These are phyloP conservation scores for Lacanobia wlatinum DNA, from an alignment of 2,888 invertebrate species.

Conservation along the genomic window DNA sequence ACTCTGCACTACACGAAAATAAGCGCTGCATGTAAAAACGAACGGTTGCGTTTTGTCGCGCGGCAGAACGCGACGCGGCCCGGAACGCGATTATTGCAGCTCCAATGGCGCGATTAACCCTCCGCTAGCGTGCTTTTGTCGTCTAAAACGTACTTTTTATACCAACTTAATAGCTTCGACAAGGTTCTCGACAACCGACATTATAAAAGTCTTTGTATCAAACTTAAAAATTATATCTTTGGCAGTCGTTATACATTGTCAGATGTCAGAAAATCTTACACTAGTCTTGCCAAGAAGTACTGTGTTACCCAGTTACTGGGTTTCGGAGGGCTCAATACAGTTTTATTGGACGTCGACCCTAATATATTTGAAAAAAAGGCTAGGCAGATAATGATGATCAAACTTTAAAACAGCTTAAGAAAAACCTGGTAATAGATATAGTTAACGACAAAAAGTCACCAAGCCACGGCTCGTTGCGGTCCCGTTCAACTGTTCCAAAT, in stretches of 20 bases:
- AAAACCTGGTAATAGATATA: slow-evolving; percentile 52
- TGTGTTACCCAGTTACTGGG: no score
- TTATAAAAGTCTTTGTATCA: slow-evolving; percentile 52
- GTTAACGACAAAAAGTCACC: slow-evolving; percentile 52
- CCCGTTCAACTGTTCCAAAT: slow-evolving; percentile 75
- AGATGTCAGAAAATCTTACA: no score
- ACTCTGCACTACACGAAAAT: slow-evolving; percentile 78
- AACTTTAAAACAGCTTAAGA: slow-evolving; percentile 30
- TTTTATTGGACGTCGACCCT: no score
- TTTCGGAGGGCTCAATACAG: no score
- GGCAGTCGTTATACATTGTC: no score
- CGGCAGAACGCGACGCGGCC: slow-evolving; percentile 62
- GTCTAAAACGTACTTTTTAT: slow-evolving; percentile 71
- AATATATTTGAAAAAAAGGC: no score
- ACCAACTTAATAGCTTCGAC: slow-evolving; percentile 62
- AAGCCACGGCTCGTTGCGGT: slow-evolving; percentile 73
- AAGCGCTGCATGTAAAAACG: slow-evolving; percentile 77
- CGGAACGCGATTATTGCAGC: slow-evolving; percentile 82
- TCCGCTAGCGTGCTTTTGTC: slow-evolving; percentile 73
- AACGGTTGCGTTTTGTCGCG: slow-evolving; percentile 66
- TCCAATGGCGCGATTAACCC: slow-evolving; percentile 82
- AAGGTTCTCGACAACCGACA: slow-evolving; percentile 59
- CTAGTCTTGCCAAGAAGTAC: no score
- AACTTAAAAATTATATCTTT: slow-evolving; percentile 26
- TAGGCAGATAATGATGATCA: no score